Base-by-base conservation (phyloP, 2,888 invertebrate genomes). In the Strigamia maritima region DNA sequence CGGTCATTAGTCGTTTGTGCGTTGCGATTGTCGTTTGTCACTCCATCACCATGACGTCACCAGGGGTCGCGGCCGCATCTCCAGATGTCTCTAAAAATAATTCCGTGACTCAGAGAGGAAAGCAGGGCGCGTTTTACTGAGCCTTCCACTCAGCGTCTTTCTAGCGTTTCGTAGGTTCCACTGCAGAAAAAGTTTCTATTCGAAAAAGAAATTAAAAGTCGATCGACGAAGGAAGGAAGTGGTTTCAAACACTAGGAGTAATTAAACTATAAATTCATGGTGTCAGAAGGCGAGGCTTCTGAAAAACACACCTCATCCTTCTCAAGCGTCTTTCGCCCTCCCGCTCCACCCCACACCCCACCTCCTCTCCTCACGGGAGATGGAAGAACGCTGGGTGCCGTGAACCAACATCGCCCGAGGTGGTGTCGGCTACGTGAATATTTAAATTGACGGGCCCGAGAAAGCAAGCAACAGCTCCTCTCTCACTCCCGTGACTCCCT, bases 181-280 rank as follows among this genome's bases (percentile, higher is more conserved):
- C n/a, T 16, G 6, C 6, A 1, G 12, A n/a, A 26, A 70, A 70
- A 26, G 1, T 70, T 70, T 70, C 28, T 28, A 70, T 70, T 70
- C 16, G 70, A 3, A 70, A 70, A 70, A 70, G 70, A 70, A 70
- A 70, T 70, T 70, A 70, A 70, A 70, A 70, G 26, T 70, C 70
- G 70, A 70, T 70, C 70, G 70, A 28, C 70, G 70, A 14, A 70
- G 26, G 70, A 70, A 70, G 70, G 70, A 70, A 70, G 70, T 70
- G 70, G 54, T 28, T 70, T 70, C 70, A 70, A 70, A 70, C 70
- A 70, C 26, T 70, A 70, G 70, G 70, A 70, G 70, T 70, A 70
- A 70, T 70, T 70, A 70, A 70, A 70, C 70, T 70, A 70, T 70
- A 70, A 70, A 70, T 70, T 70, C 70, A 70, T 70, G 70, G 70